Conservation (phyloP, 2,113 vertebrate genomes). For the Polypterus senegalus region DNA sequence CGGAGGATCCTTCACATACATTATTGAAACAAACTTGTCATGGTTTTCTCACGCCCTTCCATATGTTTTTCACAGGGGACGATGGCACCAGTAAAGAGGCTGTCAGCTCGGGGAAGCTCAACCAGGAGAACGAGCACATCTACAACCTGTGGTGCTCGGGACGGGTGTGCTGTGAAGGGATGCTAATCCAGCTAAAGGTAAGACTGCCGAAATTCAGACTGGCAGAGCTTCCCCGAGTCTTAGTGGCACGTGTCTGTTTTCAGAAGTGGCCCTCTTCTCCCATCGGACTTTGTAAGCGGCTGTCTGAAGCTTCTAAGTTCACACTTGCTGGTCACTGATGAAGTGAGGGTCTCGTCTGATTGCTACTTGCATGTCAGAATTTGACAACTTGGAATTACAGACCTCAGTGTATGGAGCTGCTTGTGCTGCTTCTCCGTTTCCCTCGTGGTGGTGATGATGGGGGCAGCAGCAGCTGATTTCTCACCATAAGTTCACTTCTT, state of each 20-base stretch:
- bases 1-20: neutral
- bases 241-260: neutral
- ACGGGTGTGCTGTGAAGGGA: conserved; percentile 91
- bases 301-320: no score
- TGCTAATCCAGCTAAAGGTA: conserved; percentile 85
- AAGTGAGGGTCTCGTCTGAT: no score
- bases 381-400: no score
- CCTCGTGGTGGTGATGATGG: neutral
- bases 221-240: no score
- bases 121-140: conserved; percentile 95
- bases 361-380: no score
- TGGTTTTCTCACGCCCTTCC: neutral
- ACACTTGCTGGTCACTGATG: no score
- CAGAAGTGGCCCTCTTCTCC: no score
- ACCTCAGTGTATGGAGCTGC: neutral
- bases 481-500: neutral
- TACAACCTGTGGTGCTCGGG: conserved; percentile 98
- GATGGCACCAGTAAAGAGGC: conserved; percentile 92
- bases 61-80: conserved; percentile 55
- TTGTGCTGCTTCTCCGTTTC: neutral
- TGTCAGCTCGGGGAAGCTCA: conserved; percentile 86
- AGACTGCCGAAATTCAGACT: neutral
- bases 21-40: conserved; percentile 12
- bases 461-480: no score
- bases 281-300: no score